Percentiles rank a stretch among this genome's conserved stretches.
Conservation (phyloP, 2,888 invertebrate species). For the Hetaerina titia region DNA sequence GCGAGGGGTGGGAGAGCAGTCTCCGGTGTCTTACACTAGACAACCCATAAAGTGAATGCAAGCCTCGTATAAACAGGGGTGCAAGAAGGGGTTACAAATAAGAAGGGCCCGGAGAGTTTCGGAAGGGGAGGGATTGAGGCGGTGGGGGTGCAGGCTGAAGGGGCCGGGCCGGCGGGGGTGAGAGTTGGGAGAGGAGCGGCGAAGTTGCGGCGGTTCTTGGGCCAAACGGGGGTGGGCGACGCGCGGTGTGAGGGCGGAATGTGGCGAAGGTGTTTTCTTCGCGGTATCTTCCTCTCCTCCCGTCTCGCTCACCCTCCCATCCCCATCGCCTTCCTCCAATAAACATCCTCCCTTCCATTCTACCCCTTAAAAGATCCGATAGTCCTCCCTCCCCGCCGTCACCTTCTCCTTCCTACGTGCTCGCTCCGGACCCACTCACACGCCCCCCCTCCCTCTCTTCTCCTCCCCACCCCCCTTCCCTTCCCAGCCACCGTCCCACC, state of each 20-base stretch:
- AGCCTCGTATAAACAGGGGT: constrained; percentile 61
- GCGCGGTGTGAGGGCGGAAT: not conserved
- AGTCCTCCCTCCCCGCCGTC: not conserved
- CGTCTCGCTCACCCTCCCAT: not conserved
- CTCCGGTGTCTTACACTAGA: constrained; percentile 53
- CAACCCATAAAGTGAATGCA: constrained; percentile 62
- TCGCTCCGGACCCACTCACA: not conserved
- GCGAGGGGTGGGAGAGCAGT: constrained; percentile 7
- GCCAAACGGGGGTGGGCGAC: not conserved
- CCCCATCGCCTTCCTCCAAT: not conserved
- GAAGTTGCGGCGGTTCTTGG: constrained; percentile 50
- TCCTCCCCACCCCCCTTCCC: not conserved
- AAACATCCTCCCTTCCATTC: constrained; percentile 25
- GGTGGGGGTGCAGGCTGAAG: not conserved
- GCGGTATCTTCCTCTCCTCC: constrained; percentile 43
- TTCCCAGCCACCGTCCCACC: not conserved
- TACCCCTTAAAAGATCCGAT: constrained; percentile 36
- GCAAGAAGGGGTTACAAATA: constrained; percentile 33
- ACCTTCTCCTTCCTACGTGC: not conserved
- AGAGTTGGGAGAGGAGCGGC: not conserved
- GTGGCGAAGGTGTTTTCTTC: constrained; percentile 65
- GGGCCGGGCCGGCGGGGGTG: not conserved
- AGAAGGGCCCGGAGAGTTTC: not conserved
- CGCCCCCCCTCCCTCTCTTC: constrained; percentile 1
- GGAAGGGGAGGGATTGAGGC: not conserved